These are phyloP conservation scores for Empis stercorea DNA, from an alignment of 2,888 invertebrate species.

Conservation along the genomic window DNA sequence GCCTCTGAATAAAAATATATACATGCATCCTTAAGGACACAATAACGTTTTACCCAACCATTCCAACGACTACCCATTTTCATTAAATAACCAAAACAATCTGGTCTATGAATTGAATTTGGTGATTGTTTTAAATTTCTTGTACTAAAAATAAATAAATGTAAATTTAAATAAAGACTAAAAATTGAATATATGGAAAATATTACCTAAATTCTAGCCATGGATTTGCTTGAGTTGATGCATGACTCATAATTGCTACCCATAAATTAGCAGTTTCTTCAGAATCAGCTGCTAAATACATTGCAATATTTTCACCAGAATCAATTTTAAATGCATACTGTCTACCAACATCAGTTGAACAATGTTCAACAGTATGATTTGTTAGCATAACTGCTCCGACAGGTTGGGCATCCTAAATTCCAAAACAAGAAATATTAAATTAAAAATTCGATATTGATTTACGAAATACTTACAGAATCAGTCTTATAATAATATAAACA, in stretches of 20 bases:
- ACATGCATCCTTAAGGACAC: conserved; percentile 89
- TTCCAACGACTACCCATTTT: conserved; percentile 78
- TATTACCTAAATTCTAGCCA: conserved; percentile 49
- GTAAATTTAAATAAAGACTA: neutral
- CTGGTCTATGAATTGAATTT: conserved; percentile 64
- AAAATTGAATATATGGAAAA: neutral
- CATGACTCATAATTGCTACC: conserved; percentile 64
- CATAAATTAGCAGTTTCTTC: conserved; percentile 60
- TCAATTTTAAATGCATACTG: conserved; percentile 58
- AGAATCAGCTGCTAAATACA: conserved; percentile 70
- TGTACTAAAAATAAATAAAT: conserved; percentile 40
- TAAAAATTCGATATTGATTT: too few species aligned
- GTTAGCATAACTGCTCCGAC: conserved; percentile 79
- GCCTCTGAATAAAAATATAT: conserved; percentile 87
- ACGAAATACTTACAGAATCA: conserved; percentile 73
- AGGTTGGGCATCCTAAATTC: conserved; percentile 74
- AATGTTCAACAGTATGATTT: conserved; percentile 60
- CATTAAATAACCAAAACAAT: conserved; percentile 85
- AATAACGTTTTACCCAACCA: conserved; percentile 84
- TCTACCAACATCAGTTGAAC: conserved; percentile 38
- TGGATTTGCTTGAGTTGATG: conserved; percentile 56
- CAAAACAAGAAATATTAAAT: too few species aligned
- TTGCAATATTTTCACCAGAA: conserved; percentile 54
- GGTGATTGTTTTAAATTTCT: conserved; percentile 72
- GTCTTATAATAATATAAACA: conserved; percentile 92